Percentiles rank a stretch among this genome's conserved stretches.
These are phyloP conservation scores for Urocolius indicus DNA, from an alignment of 2,113 vertebrate genomes.

Conservation along the genomic window DNA sequence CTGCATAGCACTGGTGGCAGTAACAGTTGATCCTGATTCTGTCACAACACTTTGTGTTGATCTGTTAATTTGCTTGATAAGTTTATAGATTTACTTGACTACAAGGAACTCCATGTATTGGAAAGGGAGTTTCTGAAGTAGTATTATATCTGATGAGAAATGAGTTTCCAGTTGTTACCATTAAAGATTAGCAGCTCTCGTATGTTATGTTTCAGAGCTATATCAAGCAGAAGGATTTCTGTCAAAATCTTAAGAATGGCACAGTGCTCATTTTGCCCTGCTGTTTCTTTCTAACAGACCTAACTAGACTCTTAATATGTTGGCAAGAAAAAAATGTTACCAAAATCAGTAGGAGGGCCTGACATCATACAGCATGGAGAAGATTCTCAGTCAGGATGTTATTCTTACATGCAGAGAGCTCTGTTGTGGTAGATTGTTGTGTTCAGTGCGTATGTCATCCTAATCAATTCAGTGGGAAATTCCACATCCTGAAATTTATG, in stretches of 20 bases:
- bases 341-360: not conserved
- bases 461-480: not conserved
- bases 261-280: not conserved
- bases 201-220: not conserved
- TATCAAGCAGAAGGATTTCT: not conserved
- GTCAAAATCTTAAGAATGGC: not conserved
- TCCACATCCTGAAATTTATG: not conserved
- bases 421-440: not conserved
- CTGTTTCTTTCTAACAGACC: not conserved
- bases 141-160: not conserved
- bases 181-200: not conserved
- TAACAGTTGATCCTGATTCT: not conserved
- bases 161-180: not conserved
- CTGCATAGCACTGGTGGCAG: not conserved
- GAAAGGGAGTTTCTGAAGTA: not conserved
- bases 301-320: not conserved
- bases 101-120: rapidly evolving
- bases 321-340: not conserved
- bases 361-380: not conserved
- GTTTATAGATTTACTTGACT: not conserved
- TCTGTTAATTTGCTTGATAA: not conserved
- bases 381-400: not conserved
- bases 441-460: not conserved
- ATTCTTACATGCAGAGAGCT: not conserved
- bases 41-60: not conserved